phyloP scores from a whole-genome alignment of 2,888 invertebrate genomes.

The Elegia similella region DNA sequence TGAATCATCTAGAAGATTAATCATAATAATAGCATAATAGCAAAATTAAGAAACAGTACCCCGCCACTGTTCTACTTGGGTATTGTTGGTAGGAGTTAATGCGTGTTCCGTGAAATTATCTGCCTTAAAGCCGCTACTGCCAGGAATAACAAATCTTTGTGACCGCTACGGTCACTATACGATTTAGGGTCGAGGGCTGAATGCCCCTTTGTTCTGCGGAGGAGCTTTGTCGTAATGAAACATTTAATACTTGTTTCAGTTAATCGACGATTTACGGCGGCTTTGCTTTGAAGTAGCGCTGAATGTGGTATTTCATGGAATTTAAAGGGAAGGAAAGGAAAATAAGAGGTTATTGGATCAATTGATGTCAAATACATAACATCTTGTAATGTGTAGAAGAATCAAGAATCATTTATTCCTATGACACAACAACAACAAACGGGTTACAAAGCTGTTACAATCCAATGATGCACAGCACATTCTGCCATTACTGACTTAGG shows the following conservation, averaged over 20 bases:
- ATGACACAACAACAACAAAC: too few species aligned
- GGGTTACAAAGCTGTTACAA: too few species aligned
- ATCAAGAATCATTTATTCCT: too few species aligned
- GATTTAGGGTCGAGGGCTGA: slow-evolving; percentile 17
- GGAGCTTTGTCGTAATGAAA: slow-evolving; percentile 15
- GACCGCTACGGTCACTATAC: slow-evolving; percentile 10
- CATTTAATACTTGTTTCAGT: slow-evolving; percentile 14
- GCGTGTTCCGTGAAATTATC: slow-evolving; percentile 8
- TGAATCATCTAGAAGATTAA: too few species aligned
- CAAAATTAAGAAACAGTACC: neutral
- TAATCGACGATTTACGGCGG: neutral
- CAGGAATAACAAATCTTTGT: slow-evolving; percentile 13
- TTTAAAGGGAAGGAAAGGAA: too few species aligned
- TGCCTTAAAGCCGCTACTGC: slow-evolving; percentile 6
- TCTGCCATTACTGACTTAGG: too few species aligned
- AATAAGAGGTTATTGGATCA: too few species aligned
- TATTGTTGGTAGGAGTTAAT: slow-evolving; percentile 7
- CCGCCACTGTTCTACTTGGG: neutral
- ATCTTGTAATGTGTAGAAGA: too few species aligned
- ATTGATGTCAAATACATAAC: too few species aligned
- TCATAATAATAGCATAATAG: neutral
- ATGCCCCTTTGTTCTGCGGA: slow-evolving; percentile 15
- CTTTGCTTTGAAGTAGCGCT: neutral
- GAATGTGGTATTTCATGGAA: neutral
- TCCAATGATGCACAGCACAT: too few species aligned